These are phyloP conservation scores for Agrotis puta DNA, from an alignment of 2,888 invertebrate genomes.

Conservation along the genomic window DNA sequence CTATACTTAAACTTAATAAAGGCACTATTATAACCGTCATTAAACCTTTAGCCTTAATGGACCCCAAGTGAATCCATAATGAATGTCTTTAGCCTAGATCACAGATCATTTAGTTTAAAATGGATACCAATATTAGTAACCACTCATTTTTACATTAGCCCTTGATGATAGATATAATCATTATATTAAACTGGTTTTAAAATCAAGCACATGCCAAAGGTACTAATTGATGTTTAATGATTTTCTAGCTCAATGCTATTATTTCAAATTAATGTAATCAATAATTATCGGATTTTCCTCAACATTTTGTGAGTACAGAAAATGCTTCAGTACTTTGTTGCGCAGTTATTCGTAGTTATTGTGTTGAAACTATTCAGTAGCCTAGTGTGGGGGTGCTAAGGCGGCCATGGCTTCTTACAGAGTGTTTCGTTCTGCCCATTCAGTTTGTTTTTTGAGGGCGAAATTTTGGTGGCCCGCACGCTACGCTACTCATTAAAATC, in stretches of 20 bases:
- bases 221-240: constrained; percentile 27
- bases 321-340: constrained; percentile 6
- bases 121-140: neutral
- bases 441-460: too few species aligned
- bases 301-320: constrained; percentile 15
- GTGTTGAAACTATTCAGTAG: constrained; percentile 7
- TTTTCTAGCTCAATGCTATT: neutral
- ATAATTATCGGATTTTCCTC: constrained; percentile 22
- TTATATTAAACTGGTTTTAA: constrained; percentile 27
- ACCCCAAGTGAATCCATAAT: constrained; percentile 23
- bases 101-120: constrained; percentile 22
- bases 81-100: constrained; percentile 26
- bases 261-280: constrained; percentile 6
- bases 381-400: too few species aligned
- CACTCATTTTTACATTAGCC: constrained; percentile 26
- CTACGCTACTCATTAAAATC: too few species aligned
- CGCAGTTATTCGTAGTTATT: constrained; percentile 1
- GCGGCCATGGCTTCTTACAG: too few species aligned
- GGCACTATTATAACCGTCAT: constrained; percentile 26
- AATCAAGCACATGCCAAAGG: constrained; percentile 35
- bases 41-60: constrained; percentile 55
- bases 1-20: constrained; percentile 7
- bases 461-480: too few species aligned
- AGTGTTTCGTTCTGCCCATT: too few species aligned
- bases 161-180: constrained; percentile 1